Evolutionary conservation across 1,140 invertebrate species (phyloP).

Genomic region (Papilio helenus): DNA sequence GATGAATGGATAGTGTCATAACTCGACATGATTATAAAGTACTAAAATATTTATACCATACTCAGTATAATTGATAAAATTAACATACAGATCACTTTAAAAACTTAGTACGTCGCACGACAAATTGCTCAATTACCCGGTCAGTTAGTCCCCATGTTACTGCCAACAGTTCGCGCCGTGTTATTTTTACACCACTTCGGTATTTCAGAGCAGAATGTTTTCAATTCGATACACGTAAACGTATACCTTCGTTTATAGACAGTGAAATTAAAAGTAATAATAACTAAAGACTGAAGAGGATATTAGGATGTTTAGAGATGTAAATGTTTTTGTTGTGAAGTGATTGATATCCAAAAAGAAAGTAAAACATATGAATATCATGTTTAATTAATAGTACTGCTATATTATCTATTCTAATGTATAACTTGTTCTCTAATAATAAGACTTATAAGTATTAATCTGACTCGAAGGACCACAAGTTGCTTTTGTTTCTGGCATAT

Average conservation of each 20-base stretch:
- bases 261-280: neutral
- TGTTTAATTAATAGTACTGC: neutral
- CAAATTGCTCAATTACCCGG: constrained; percentile 17
- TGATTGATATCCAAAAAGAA: no score
- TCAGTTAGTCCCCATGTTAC: constrained; percentile 15
- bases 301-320: no score
- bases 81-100: neutral
- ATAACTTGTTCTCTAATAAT: no score
- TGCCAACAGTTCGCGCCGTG: constrained; percentile 16
- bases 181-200: constrained; percentile 14
- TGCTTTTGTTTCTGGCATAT: no score
- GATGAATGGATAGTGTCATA: no score
- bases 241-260: constrained; percentile 3
- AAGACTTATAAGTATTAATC: neutral
- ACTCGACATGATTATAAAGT: no score
- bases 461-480: neutral
- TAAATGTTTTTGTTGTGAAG: no score
- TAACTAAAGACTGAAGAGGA: no score
- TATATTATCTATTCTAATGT: no score
- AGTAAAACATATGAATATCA: no score
- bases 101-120: neutral
- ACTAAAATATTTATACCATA: no score
- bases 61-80: neutral
- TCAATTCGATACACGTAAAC: neutral
- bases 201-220: constrained; percentile 16